Percentiles rank a stretch among this genome's conserved stretches.
These are phyloP conservation scores for Bryconaethiops microstoma DNA, from an alignment of 2,797 vertebrate genomes.

Conservation along the genomic window DNA sequence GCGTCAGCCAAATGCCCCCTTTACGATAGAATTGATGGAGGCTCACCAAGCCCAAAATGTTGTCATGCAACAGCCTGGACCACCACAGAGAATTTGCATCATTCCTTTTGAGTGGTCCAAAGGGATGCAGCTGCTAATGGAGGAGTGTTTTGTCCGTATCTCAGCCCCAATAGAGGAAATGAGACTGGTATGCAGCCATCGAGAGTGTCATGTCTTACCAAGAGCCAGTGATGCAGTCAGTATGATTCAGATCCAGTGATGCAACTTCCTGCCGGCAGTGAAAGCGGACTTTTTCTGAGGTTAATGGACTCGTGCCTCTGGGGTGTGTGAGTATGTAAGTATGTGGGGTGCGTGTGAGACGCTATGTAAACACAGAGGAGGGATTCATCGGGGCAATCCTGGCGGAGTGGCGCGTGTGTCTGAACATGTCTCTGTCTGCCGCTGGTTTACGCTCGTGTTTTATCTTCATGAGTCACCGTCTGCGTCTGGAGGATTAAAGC, in stretches of 20 bases:
- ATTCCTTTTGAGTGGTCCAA: not conserved
- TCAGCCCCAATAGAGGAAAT: not conserved
- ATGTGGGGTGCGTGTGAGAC: constrained; percentile 12
- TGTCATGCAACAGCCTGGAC: not conserved
- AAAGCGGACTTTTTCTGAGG: not conserved
- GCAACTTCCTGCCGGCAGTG: constrained; percentile 3
- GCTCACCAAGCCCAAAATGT: too few species aligned
- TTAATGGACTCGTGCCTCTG: not conserved
- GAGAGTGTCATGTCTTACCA: not conserved
- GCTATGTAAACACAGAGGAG: not conserved
- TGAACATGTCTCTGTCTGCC: not conserved
- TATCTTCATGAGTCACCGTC: constrained; percentile 12
- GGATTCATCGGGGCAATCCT: constrained; percentile 7
- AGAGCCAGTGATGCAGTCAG: not conserved
- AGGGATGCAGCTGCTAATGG: not conserved
- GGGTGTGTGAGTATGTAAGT: constrained; percentile 4
- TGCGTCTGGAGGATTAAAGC: not conserved
- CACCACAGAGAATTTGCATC: not conserved
- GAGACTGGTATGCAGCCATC: not conserved
- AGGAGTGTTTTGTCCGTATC: not conserved
- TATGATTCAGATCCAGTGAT: not conserved
- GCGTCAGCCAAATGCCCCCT: too few species aligned
- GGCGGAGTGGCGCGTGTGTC: constrained; percentile 11
- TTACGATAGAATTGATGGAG: too few species aligned
- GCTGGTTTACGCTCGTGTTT: not conserved